These are phyloP conservation scores for Mylabris sibirica DNA, from an alignment of 2,888 invertebrate species.

Conservation along the genomic window DNA sequence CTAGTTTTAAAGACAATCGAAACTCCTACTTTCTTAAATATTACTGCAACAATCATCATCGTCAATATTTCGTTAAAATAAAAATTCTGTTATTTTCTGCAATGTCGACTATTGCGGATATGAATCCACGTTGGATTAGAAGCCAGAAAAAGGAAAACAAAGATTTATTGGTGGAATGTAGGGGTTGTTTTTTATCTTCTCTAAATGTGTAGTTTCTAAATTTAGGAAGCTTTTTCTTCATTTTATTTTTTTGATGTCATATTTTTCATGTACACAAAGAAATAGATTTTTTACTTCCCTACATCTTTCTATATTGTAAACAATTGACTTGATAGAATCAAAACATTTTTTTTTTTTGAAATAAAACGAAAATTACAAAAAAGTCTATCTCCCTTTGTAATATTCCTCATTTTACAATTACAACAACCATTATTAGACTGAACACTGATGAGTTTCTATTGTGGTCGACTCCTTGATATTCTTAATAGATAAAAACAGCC, in stretches of 20 bases:
- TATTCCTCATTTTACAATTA: background rate
- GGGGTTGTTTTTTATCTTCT: slow-evolving; percentile 1
- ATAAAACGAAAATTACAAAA: background rate
- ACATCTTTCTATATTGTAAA: background rate
- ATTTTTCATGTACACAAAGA: background rate
- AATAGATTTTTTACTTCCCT: background rate
- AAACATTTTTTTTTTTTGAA: background rate
- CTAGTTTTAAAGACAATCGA: slow-evolving; percentile 46
- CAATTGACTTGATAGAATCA: background rate
- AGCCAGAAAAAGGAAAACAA: background rate
- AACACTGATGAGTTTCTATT: slow-evolving; percentile 5
- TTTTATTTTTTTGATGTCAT: background rate
- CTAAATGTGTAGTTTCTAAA: background rate
- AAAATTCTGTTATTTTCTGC: slow-evolving; percentile 20
- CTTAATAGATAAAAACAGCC: slow-evolving; percentile 1
- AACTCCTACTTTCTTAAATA: background rate
- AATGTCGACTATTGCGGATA: background rate
- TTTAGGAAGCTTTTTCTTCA: background rate
- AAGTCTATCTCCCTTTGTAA: background rate
- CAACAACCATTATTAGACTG: background rate
- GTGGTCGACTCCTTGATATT: background rate
- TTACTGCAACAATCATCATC: background rate
- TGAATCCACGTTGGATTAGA: background rate
- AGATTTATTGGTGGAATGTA: slow-evolving; percentile 6
- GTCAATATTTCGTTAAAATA: background rate